Base-by-base conservation (phyloP, 1,140 invertebrate genomes). In the Callitettix versicolor region DNA sequence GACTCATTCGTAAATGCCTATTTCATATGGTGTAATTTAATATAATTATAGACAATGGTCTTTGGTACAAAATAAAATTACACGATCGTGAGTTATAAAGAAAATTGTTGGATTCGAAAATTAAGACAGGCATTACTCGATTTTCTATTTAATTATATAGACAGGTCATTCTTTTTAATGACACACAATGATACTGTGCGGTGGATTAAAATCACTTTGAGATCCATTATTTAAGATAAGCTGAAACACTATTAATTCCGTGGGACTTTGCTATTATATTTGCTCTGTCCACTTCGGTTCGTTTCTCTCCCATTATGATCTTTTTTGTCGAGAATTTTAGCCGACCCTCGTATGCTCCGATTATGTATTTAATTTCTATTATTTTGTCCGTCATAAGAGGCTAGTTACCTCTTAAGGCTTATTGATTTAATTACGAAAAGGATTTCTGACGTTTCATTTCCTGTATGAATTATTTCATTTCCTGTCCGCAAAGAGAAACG, bases 181-280 rank as follows among this genome's bases (percentile, higher is more conserved):
- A 51, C 33, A 26, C 30, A 51, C 33, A 51, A 51, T 51, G 48
- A 51, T 51, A 51, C 48, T 18, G 34, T 51, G 48, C 22, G 33
- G 26, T 30, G 26, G 26, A 30, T 30, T 30, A 30, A 30, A 30
- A 30, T 30, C 26, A 30, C 26, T 30, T 51, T 51, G n/a, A 38
- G 48, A 51, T 51, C 48, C 48, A 51, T 51, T 51, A 51, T 51
- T 51, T 51, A 51, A 51, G 48, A 51, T 51, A 51, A 51, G 48
- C 48, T 36, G 48, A 36, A 51, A 51, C 48, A 14, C 48, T 34
- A 51, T 51, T 51, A 30, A 34, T 51, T 51, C 48, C 48, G 34
- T 51, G 26, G 26, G 26, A 30, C 26, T 3, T 3, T 4, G 26
- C 26, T n/a, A n/a, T n/a, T n/a, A n/a, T n/a, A n/a, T n/a, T n/a